Percentiles rank a stretch among this genome's conserved stretches.
phyloP scores from a whole-genome alignment of 92 coral and sea anemone species.

The Pocillopora grandis region DNA sequence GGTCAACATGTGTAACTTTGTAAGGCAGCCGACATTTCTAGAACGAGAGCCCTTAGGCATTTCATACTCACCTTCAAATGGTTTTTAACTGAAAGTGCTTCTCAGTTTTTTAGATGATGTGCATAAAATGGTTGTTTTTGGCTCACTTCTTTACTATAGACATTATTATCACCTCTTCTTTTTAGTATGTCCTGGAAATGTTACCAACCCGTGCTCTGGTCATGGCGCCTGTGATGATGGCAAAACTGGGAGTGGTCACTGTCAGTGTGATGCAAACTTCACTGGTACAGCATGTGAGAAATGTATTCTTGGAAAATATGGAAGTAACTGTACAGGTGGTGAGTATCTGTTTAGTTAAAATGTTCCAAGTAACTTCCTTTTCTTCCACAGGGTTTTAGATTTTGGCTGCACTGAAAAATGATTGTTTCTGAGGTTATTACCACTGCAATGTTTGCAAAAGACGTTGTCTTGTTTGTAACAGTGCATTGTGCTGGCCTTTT shows the following conservation, averaged over 20 bases:
- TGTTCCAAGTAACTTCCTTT: background rate
- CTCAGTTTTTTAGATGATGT: too few relatives aligned
- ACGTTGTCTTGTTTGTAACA: too few relatives aligned
- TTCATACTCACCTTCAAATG: too few relatives aligned
- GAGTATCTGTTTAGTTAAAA: slow-evolving; percentile 5
- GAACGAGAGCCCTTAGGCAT: too few relatives aligned
- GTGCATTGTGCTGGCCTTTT: too few relatives aligned
- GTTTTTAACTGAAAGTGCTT: too few relatives aligned
- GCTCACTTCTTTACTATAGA: background rate
- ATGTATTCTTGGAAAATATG: slow-evolving; percentile 69
- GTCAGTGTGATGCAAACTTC: slow-evolving; percentile 65
- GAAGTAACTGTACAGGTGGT: slow-evolving; percentile 57
- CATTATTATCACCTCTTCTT: background rate
- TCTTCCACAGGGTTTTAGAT: background rate
- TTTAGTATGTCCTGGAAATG: slow-evolving; percentile 85
- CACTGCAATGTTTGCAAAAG: too few relatives aligned
- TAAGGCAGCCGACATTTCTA: too few relatives aligned
- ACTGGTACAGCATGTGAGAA: slow-evolving; percentile 83
- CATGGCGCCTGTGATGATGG: slow-evolving; percentile 81
- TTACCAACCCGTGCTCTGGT: slow-evolving; percentile 67
- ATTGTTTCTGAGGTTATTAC: too few relatives aligned
- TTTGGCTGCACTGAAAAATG: too few relatives aligned
- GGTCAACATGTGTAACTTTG: too few relatives aligned
- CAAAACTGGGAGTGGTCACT: slow-evolving; percentile 72
- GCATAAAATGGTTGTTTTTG: background rate